These are phyloP conservation scores for Hemibagrus wyckioides DNA, from an alignment of 2,113 vertebrate genomes.

Conservation along the genomic window DNA sequence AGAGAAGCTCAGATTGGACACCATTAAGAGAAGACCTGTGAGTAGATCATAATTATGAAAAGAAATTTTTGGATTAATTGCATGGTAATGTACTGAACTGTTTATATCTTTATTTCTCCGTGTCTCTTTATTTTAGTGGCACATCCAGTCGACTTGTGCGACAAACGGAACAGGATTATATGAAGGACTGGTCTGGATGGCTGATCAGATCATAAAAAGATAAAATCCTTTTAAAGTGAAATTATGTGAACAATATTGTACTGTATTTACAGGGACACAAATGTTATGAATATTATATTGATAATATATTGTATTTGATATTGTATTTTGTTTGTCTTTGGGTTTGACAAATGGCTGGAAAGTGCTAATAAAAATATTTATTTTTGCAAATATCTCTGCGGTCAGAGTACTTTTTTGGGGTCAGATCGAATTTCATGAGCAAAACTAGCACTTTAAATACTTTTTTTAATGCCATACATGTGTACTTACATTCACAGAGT, in stretches of 20 bases:
- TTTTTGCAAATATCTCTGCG: neutral
- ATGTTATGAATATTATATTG: neutral
- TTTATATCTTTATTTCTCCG: neutral
- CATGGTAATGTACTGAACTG: neutral
- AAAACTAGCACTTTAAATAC: neutral
- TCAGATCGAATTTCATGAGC: neutral
- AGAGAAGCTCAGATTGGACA: constrained; percentile 80
- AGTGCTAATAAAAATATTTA: neutral
- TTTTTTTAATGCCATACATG: neutral
- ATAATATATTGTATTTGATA: neutral
- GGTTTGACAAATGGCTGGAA: neutral
- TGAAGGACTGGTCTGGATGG: constrained; percentile 89
- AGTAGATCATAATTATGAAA: constrained; percentile 60
- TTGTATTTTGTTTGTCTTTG: neutral
- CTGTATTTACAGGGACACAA: neutral
- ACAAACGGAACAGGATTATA: constrained; percentile 87
- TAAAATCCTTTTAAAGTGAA: constrained; percentile 60
- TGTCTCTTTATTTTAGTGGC: constrained; percentile 75
- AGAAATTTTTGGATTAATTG: no score
- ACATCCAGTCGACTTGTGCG: constrained; percentile 85
- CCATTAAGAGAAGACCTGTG: constrained; percentile 81
- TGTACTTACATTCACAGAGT: neutral
- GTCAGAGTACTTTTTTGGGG: neutral
- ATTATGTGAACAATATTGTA: neutral
- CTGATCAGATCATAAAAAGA: constrained; percentile 84